Evolutionary conservation across 2,797 vertebrate species (phyloP).

Genomic region (Argya squamiceps): DNA sequence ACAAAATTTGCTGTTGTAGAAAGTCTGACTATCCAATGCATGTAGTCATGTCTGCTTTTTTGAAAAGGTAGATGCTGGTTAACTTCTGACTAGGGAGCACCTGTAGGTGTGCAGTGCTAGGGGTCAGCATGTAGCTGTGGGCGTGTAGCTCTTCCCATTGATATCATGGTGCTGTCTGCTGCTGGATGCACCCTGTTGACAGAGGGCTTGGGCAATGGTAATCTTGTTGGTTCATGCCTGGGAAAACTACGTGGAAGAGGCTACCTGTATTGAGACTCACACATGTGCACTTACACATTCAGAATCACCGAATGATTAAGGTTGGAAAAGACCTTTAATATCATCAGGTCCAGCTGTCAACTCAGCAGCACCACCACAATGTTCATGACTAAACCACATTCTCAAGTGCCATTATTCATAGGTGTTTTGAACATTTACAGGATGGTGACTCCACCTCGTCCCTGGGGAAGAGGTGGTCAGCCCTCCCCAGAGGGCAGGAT

Average conservation of each 20-base stretch:
- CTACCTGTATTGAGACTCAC: not conserved
- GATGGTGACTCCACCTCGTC: not conserved
- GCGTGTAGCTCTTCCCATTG: rapidly evolving
- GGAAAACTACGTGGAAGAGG: not conserved
- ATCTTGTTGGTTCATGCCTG: not conserved
- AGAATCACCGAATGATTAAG: not conserved
- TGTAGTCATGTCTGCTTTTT: not conserved
- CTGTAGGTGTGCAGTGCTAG: not conserved
- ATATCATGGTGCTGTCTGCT: not conserved
- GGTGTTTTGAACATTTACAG: not conserved
- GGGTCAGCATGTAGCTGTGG: not conserved
- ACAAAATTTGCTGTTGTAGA: not conserved
- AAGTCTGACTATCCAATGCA: not conserved
- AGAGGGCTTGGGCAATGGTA: not conserved
- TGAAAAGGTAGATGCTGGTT: not conserved
- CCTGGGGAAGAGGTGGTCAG: not conserved
- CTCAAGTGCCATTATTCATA: not conserved
- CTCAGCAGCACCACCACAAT: not conserved
- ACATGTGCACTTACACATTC: not conserved
- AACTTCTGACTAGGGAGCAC: not conserved
- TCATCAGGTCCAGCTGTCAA: not conserved
- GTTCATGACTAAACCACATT: rapidly evolving
- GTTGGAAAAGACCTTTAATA: not conserved
- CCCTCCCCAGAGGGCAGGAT: not conserved
- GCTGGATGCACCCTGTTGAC: not conserved